phyloP scores from a whole-genome alignment of 2,888 invertebrate genomes.

The Drosophila melanocephala region DNA sequence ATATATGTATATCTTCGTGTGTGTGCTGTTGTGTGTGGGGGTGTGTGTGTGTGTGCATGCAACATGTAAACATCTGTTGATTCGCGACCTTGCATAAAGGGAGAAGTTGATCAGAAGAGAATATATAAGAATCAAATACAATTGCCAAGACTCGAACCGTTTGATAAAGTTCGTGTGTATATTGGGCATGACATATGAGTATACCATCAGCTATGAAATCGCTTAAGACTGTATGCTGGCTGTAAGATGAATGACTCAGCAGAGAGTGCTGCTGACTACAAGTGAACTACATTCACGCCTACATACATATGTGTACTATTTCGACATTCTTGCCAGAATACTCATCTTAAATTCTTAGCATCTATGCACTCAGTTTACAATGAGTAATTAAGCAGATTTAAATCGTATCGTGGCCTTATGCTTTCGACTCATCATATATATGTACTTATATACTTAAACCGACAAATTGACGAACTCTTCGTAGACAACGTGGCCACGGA shows the following conservation, averaged over 20 bases:
- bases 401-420: background rate
- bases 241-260: conserved; percentile 44
- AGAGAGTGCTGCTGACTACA: background rate
- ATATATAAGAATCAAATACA: conserved; percentile 2
- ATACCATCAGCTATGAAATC: background rate
- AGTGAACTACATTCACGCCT: background rate
- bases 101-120: conserved; percentile 18
- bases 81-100: conserved; percentile 19
- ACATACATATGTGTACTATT: background rate
- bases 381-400: conserved; percentile 1
- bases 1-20: background rate
- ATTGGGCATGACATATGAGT: conserved; percentile 5
- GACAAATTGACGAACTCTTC: background rate
- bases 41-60: conserved; percentile 7
- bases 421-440: background rate
- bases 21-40: background rate
- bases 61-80: conserved; percentile 46
- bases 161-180: conserved; percentile 20
- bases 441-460: background rate
- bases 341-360: background rate
- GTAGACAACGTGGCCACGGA: conserved; percentile 17
- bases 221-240: background rate
- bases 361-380: background rate
- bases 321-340: background rate
- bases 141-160: background rate